Evolutionary conservation across 2,113 vertebrate genomes (phyloP), one percentile per base, ranked within the genome.

Genomic region (Oryzias woworae): DNA sequence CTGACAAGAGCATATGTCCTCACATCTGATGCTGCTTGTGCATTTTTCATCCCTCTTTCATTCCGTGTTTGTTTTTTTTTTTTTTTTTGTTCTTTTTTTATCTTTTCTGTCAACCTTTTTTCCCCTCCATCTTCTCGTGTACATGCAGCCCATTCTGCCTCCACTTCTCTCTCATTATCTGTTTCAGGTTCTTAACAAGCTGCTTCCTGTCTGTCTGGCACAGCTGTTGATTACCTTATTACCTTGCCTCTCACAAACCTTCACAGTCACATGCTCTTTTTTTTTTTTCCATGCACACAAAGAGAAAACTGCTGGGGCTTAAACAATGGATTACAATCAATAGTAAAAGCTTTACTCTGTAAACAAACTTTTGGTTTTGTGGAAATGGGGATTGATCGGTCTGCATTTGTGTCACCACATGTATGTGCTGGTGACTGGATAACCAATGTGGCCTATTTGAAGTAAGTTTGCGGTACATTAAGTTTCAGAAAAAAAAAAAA

Each of bases 151-250:
- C 28, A 24, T 71, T 73, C 71, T 60, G 20, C 56, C 66, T 66
- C 58, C 60, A 52, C 60, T 51, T 74, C 51, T 66, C 56, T 69
- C 81, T 80, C 73, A 70, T 87, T 81, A 86, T 83, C 84, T 82
- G 58, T 75, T 80, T 77, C 75, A 75, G 54, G 81, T 79, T 75
- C 82, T 79, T 85, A 85, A 89, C 87, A 86, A 88, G 85, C 77
- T 80, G 82, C 74, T 85, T 88, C 87, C 84, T 87, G 88, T 82
- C 79, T 86, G 85, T 84, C 84, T 82, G 74, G 66, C 69, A 74
- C 84, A 90, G 83, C 88, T 89, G 87, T 86, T 90, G 85, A 89
- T 85, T 87, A 87, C 80, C 83, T 89, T 86, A 89, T 85, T 88
- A 82, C 76, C 75, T 80, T 71, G 59, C 71, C 50, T 77, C 73